Base-by-base conservation (phyloP, 2,113 vertebrate species). In the Shinisaurus crocodilurus region DNA sequence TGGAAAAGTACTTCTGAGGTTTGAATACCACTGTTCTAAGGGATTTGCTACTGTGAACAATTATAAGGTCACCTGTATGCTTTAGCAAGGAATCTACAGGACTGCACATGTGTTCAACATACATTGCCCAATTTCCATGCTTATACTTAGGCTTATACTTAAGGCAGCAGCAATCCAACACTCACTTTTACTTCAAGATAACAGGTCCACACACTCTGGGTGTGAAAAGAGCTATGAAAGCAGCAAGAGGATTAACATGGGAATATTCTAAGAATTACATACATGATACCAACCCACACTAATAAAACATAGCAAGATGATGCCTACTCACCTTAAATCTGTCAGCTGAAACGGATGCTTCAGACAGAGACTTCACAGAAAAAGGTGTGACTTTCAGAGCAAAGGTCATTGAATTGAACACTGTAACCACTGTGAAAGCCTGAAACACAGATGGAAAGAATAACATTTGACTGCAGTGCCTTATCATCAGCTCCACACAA, bases 361-460 rank as follows among this genome's bases (percentile, higher is more conserved):
- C 98, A 1, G 98, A 99, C 3, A 99, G 96, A 67, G 98, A 99
- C 94, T 99, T 99, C 91, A 99, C 98, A 16, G 98, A 99, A 92
- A 99, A 98, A 0, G 98, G 98, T 1, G 98, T 99, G 89, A 99
- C 98, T 97, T 99, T 99, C 88, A 99, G 96, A 90, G 98, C 98
- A 96, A 99, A 99, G 86, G 98, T 99, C 98, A 99, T 99, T 76
- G 98, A 98, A 90, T 99, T 99, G 93, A 99, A 99, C 88, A 99
- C 98, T 15, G 98, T 99, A 54, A 99, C 98, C 88, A 99, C 98
- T 23, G 98, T 99, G 94, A 99, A 99, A 83, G 98, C 98, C 98
- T 99, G 91, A 77, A 93, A 92, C 0, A 34, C 86, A 86, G 92
- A 48, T 81, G 91, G 7, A 92, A 86, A 91, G n/a, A 90, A 1